These are phyloP conservation scores for Coptotermes formosanus DNA, from an alignment of 1,140 invertebrate species.

Conservation along the genomic window DNA sequence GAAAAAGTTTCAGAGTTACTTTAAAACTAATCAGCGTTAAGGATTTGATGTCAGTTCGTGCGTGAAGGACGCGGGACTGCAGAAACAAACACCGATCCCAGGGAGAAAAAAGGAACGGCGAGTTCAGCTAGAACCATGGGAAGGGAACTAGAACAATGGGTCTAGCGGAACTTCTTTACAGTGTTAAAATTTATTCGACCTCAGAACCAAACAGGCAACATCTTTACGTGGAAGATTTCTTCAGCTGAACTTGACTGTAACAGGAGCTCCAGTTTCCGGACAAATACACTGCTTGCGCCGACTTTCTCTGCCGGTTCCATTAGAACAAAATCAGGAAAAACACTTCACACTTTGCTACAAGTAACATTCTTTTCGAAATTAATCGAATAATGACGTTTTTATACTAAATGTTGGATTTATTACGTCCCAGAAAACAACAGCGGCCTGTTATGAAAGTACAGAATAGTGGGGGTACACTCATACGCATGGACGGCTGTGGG, in stretches of 20 bases:
- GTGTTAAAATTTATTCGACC: neutral
- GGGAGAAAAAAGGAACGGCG: neutral
- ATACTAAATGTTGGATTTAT: no score
- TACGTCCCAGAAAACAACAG: no score
- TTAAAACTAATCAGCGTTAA: constrained; percentile 10
- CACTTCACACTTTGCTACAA: no score
- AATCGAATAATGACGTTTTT: no score
- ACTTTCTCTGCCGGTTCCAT: no score
- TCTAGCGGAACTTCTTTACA: neutral
- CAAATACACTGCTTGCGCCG: no score
- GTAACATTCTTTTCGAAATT: no score
- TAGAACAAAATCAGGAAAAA: no score
- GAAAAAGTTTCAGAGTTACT: neutral
- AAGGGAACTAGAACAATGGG: neutral
- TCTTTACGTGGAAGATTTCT: neutral
- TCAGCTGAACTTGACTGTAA: neutral
- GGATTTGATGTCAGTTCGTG: neutral
- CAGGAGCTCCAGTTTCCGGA: neutral
- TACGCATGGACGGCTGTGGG: no score
- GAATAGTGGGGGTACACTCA: no score
- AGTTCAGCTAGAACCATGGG: neutral
- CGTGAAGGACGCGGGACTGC: neutral
- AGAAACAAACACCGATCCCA: neutral
- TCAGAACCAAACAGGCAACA: neutral
- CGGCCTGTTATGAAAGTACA: no score